Conservation (phyloP, 2,888 invertebrate species). For the Limnephilus lunatus region DNA sequence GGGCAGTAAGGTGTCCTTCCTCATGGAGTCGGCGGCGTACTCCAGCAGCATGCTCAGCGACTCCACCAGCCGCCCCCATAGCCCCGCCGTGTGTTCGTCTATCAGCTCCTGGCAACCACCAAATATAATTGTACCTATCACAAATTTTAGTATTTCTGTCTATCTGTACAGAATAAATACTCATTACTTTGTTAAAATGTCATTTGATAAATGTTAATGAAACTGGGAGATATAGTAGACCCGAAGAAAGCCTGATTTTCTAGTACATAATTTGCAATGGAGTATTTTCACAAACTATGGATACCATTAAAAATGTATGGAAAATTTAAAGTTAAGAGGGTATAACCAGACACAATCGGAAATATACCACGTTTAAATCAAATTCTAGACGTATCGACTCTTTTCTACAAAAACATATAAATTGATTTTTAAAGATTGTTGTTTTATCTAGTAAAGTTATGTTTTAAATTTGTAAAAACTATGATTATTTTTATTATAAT, state of each 20-base stretch:
- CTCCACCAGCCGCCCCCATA: slow-evolving; percentile 83
- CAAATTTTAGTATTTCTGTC: neutral
- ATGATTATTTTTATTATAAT: too few relatives aligned
- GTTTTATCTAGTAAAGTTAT: too few relatives aligned
- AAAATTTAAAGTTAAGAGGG: too few relatives aligned
- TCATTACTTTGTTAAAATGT: neutral
- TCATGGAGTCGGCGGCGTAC: slow-evolving; percentile 84
- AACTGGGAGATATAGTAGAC: neutral
- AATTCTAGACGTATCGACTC: too few relatives aligned
- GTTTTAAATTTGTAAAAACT: too few relatives aligned
- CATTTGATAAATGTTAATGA: neutral
- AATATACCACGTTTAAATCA: too few relatives aligned
- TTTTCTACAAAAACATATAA: too few relatives aligned
- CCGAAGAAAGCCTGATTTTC: neutral
- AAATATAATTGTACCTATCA: neutral
- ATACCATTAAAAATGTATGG: too few relatives aligned
- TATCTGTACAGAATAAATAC: neutral
- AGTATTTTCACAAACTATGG: too few relatives aligned
- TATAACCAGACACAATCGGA: too few relatives aligned
- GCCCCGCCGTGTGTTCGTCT: slow-evolving; percentile 87
- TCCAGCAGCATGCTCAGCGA: slow-evolving; percentile 83
- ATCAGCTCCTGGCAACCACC: slow-evolving; percentile 79
- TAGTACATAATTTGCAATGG: too few relatives aligned
- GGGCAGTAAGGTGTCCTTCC: slow-evolving; percentile 88
- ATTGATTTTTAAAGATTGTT: too few relatives aligned